phyloP scores from a whole-genome alignment of 2,888 invertebrate species.

The Neoitamus cyanurus region DNA sequence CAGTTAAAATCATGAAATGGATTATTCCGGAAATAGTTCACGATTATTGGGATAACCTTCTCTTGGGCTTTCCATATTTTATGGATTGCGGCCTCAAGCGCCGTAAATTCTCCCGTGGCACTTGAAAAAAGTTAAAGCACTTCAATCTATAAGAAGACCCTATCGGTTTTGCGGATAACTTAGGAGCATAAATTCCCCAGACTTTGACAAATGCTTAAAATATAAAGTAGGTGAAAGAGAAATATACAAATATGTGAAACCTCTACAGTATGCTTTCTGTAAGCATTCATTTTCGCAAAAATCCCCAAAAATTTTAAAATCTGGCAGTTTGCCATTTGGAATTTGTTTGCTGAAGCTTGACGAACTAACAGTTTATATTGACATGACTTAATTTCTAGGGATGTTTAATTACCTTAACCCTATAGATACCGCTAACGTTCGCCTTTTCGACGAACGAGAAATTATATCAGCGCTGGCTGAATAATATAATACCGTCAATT shows the following conservation, averaged over 20 bases:
- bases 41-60: slow-evolving; percentile 46
- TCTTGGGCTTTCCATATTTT: slow-evolving; percentile 38
- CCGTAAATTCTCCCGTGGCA: slow-evolving; percentile 21
- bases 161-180: not conserved
- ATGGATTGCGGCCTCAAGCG: not conserved
- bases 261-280: not conserved
- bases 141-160: not conserved
- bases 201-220: not conserved
- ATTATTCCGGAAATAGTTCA: slow-evolving; percentile 40
- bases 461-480: too few relatives aligned
- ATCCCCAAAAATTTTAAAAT: too few relatives aligned
- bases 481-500: too few relatives aligned
- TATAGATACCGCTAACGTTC: too few relatives aligned
- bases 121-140: not conserved
- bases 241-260: not conserved
- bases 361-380: too few relatives aligned
- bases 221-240: not conserved
- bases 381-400: too few relatives aligned
- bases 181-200: not conserved
- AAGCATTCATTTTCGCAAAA: too few relatives aligned
- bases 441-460: too few relatives aligned
- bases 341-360: too few relatives aligned
- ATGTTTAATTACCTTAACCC: too few relatives aligned
- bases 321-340: too few relatives aligned
- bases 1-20: slow-evolving; percentile 42